Conservation (phyloP, 2,797 vertebrate genomes). For the Macrochelys suwanniensis region DNA sequence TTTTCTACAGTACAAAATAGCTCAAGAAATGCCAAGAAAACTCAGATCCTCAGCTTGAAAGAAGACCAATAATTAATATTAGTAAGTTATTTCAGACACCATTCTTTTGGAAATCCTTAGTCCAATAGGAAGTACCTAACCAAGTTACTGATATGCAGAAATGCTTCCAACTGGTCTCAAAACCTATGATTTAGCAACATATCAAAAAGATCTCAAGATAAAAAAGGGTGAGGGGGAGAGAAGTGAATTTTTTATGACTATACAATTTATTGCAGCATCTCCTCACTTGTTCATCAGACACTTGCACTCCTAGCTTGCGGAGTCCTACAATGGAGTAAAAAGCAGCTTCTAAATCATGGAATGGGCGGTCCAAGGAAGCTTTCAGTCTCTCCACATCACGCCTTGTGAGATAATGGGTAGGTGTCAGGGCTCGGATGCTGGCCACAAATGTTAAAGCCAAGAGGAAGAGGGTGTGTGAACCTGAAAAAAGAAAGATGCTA, state of each 20-base stretch:
- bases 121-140: not conserved
- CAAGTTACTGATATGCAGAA: not conserved
- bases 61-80: not conserved
- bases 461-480: conserved; percentile 80
- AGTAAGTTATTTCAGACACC: not conserved
- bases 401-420: conserved; percentile 89
- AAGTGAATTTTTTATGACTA: not conserved
- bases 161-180: not conserved
- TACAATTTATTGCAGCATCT: not conserved
- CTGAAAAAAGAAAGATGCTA: conserved; percentile 58
- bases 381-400: conserved; percentile 89
- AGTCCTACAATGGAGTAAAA: conserved; percentile 92
- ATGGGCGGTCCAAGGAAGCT: conserved; percentile 85
- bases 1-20: not conserved
- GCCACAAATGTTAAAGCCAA: conserved; percentile 83
- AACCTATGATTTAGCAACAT: not conserved
- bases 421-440: conserved; percentile 84
- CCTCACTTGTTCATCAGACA: conserved; percentile 89
- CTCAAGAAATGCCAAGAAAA: not conserved
- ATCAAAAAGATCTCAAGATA: not conserved
- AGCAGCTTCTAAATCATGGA: conserved; percentile 88
- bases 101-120: not conserved
- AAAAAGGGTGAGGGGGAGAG: not conserved
- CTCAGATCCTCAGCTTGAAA: not conserved
- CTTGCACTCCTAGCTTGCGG: conserved; percentile 83